phyloP scores from a whole-genome alignment of 2,113 vertebrate species.

The Bettongia penicillata region DNA sequence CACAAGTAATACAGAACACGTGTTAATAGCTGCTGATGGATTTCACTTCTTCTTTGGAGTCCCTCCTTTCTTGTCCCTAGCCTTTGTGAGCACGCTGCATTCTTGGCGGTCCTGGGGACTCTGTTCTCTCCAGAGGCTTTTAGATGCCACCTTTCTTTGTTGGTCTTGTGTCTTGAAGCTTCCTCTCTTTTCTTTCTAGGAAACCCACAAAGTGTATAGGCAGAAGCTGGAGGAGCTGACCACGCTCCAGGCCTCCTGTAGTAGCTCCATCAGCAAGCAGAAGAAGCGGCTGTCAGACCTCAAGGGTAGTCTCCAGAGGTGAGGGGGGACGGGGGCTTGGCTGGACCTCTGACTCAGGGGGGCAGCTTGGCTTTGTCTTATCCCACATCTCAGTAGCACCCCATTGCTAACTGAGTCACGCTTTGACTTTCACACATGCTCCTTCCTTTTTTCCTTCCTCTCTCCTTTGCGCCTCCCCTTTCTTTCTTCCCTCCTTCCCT shows the following conservation, averaged over 20 bases:
- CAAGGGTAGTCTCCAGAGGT: constrained; percentile 88
- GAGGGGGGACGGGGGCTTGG: constrained; percentile 7
- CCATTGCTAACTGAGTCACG: background rate
- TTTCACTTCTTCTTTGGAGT: background rate
- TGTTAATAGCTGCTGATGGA: background rate
- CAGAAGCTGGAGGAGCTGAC: constrained; percentile 96
- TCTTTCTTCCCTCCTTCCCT: background rate
- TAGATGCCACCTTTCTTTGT: background rate
- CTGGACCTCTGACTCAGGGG: background rate
- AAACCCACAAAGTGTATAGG: constrained; percentile 94
- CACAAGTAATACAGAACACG: background rate
- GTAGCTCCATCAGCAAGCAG: constrained; percentile 91
- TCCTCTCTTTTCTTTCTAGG: constrained; percentile 81
- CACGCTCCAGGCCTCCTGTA: constrained; percentile 90
- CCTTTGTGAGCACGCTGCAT: background rate
- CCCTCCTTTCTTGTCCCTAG: background rate
- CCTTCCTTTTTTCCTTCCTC: background rate
- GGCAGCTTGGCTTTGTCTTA: background rate
- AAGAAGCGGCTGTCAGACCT: constrained; percentile 90
- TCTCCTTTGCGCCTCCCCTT: too few relatives aligned
- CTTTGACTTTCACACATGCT: background rate
- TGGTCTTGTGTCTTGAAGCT: background rate
- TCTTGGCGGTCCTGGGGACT: background rate
- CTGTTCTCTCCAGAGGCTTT: background rate
- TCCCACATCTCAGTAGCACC: background rate